A percentile compares a stretch with the other conserved stretches of the same genome.
Evolutionary conservation across 2,113 vertebrate genomes (phyloP).

Genomic region (Rutilus rutilus): DNA sequence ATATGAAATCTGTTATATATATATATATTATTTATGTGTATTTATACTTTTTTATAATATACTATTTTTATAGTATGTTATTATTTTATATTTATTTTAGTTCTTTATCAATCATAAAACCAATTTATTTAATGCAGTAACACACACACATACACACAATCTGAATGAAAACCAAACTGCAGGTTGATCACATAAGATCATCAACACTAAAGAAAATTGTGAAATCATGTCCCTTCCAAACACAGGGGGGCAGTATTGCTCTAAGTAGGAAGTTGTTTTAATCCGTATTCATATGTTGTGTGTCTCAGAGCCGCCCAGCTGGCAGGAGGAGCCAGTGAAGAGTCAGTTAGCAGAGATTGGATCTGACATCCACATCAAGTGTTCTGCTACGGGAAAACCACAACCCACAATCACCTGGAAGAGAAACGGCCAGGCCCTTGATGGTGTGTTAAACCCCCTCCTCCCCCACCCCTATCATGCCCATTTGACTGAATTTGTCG

Average conservation of each 20-base stretch:
- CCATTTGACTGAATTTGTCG: conserved; percentile 2
- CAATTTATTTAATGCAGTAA: no score
- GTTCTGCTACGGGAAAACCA: conserved; percentile 85
- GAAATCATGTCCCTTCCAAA: background rate
- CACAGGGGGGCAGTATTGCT: conserved; percentile 42
- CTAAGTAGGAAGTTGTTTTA: background rate
- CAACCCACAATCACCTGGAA: conserved; percentile 84
- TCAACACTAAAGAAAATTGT: background rate
- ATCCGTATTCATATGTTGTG: background rate
- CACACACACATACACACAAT: background rate
- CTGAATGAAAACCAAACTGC: background rate
- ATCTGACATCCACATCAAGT: conserved; percentile 81
- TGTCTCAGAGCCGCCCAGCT: conserved; percentile 85
- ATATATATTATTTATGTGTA: no score
- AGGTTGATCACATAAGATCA: background rate
- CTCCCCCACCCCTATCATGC: conserved; percentile 3
- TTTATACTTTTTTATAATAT: no score
- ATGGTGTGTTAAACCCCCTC: conserved; percentile 73
- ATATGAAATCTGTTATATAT: no score
- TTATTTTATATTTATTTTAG: no score
- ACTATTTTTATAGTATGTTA: no score
- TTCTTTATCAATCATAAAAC: no score
- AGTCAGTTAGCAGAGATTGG: conserved; percentile 80
- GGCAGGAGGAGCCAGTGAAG: conserved; percentile 80
- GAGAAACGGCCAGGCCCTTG: conserved; percentile 80